Conservation (phyloP, 1,140 invertebrate genomes). For the Drosophila fuyamai region DNA sequence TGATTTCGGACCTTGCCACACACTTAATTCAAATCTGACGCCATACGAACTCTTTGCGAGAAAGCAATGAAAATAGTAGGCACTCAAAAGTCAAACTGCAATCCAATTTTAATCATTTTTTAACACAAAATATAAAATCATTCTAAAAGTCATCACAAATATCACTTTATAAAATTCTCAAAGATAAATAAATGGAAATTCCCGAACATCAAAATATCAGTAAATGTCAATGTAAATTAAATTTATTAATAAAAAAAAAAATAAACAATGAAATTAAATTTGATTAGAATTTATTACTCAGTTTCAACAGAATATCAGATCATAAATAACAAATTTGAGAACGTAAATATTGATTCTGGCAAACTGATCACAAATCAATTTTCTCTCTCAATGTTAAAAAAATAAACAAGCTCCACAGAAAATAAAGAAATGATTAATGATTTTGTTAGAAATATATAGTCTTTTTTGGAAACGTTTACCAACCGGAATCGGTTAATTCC, state of each 20-base stretch:
- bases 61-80: background rate
- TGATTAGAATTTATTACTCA: too few species aligned
- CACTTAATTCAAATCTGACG: slow-evolving; percentile 10
- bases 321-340: background rate
- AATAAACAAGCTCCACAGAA: background rate
- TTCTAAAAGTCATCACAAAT: too few species aligned
- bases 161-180: too few species aligned
- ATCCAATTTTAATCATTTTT: background rate
- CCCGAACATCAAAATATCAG: too few species aligned
- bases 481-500: slow-evolving; percentile 4
- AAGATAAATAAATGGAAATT: too few species aligned
- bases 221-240: too few species aligned
- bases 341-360: background rate
- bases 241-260: too few species aligned
- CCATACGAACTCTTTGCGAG: slow-evolving; percentile 5
- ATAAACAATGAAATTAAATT: too few species aligned
- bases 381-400: background rate
- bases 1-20: slow-evolving; percentile 24
- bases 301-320: background rate
- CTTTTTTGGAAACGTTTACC: slow-evolving; percentile 3
- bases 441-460: background rate
- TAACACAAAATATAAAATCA: too few species aligned
- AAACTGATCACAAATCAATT: background rate
- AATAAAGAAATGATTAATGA: slow-evolving; percentile 1
- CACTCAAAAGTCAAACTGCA: background rate